Evolutionary conservation across 1,140 invertebrate species (phyloP), one percentile per base, ranked within the genome.

Genomic region (Orchesella cincta): DNA sequence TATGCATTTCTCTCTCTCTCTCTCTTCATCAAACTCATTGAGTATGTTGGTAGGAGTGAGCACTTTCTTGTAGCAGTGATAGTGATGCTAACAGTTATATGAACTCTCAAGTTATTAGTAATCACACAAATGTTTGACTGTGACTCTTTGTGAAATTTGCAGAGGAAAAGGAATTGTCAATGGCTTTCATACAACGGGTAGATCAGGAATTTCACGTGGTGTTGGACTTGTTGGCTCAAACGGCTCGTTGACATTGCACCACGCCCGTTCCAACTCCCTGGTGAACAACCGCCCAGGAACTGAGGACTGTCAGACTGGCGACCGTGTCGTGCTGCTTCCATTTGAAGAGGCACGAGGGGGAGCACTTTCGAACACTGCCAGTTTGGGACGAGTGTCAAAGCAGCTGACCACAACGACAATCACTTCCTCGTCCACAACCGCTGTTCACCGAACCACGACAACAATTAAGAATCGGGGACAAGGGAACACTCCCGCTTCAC

Each of bases 321-420:
- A 67, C 31, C 26, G 62, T 14, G 62, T 3, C 23, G 52, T 26
- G 8, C 12, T 57, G 3, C 52, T 57, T 26, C 52, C 52, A 46
- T 33, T 33, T 16, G 62, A 31, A n/a, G 31, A n/a, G 8, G 12
- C 12, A 2, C 62, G 62, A 12, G 12, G 2, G 8, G 1, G 8
- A 26, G 62, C 8, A 31, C 28, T 67, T 8, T 67, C 62, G 29
- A 67, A 33, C 31, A 67, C 62, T 3, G 62, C 62, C 8, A 67
- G 62, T 67, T 33, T 67, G 26, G 62, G 62, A 67, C 62, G 62
- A 29, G 29, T 67, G 3, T 67, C 62, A 1, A 67, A 67, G 62
- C 62, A 67, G 29, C 23, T 67, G 62, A 67, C 62, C 8, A 67
- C 62, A 12, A 67, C 62, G 62, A 67, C 62, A 67, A 67, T 74